These are phyloP conservation scores for Cerastoderma edule DNA, from an alignment of 2,888 invertebrate genomes.

Conservation along the genomic window DNA sequence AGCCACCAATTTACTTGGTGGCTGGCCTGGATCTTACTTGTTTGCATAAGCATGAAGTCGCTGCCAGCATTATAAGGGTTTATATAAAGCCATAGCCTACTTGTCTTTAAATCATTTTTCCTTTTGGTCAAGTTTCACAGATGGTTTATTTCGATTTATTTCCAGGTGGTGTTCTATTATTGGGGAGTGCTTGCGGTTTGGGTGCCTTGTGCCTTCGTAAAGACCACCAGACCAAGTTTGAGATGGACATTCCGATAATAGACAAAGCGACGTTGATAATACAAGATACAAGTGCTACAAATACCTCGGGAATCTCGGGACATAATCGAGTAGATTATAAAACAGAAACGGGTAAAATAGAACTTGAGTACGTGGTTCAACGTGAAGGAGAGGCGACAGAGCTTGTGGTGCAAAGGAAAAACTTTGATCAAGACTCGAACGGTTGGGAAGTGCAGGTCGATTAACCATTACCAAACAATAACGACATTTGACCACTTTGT, in stretches of 20 bases:
- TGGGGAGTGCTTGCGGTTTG: conserved; percentile 14
- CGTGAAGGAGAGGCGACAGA: background rate
- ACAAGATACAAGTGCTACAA: background rate
- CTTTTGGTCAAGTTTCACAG: background rate
- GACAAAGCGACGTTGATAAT: conserved; percentile 4
- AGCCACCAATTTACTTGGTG: too few relatives aligned
- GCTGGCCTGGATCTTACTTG: too few relatives aligned
- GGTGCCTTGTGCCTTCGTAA: conserved; percentile 8
- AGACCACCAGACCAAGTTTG: background rate
- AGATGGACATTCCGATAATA: conserved; percentile 5
- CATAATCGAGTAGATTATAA: background rate
- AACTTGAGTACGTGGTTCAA: conserved; percentile 9
- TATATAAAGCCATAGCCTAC: too few relatives aligned
- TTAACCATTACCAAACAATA: too few relatives aligned
- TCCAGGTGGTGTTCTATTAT: conserved; percentile 8
- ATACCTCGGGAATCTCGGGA: background rate
- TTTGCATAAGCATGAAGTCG: too few relatives aligned
- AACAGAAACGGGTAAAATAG: background rate
- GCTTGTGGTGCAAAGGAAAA: background rate
- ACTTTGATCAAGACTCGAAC: background rate
- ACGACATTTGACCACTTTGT: too few relatives aligned
- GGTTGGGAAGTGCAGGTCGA: conserved; percentile 6
- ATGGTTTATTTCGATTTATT: background rate
- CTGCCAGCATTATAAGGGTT: too few relatives aligned
- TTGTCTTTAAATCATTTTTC: too few relatives aligned